Percentiles rank a stretch among this genome's conserved stretches.
phyloP scores from a whole-genome alignment of 2,113 vertebrate species.

The Aix galericulata region DNA sequence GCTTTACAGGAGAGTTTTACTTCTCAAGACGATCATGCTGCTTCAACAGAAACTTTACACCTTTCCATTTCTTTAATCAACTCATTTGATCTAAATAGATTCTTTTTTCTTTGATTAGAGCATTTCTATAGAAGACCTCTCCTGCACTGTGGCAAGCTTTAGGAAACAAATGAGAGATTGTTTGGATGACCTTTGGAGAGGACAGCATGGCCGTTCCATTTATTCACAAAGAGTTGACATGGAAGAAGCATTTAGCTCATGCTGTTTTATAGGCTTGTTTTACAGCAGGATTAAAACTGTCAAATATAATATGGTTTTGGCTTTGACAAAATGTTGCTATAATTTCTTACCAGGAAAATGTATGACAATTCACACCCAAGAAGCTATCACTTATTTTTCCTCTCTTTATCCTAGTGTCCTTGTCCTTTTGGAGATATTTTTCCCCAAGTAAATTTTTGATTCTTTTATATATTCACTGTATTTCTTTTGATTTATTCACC shows the following conservation, averaged over 20 bases:
- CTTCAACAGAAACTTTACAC: neutral
- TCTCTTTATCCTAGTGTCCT: neutral
- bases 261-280: neutral
- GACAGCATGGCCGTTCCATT: neutral
- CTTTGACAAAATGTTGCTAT: neutral
- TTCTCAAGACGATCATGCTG: neutral
- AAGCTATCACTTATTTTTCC: neutral
- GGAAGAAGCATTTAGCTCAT: neutral
- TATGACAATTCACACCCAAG: neutral
- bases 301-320: constrained; percentile 14
- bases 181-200: neutral
- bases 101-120: neutral
- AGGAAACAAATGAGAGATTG: neutral
- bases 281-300: constrained; percentile 4
- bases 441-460: neutral
- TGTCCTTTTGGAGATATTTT: neutral
- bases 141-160: neutral
- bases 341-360: constrained; percentile 11
- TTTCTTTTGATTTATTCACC: constrained; percentile 25
- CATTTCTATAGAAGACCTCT: neutral
- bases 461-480: neutral
- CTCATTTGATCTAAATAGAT: neutral
- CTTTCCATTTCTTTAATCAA: neutral
- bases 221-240: neutral
- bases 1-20: neutral